A percentile compares a stretch with the other conserved stretches of the same genome.
Conservation (phyloP, 2,113 vertebrate genomes). For the Hippocampus abdominalis region DNA sequence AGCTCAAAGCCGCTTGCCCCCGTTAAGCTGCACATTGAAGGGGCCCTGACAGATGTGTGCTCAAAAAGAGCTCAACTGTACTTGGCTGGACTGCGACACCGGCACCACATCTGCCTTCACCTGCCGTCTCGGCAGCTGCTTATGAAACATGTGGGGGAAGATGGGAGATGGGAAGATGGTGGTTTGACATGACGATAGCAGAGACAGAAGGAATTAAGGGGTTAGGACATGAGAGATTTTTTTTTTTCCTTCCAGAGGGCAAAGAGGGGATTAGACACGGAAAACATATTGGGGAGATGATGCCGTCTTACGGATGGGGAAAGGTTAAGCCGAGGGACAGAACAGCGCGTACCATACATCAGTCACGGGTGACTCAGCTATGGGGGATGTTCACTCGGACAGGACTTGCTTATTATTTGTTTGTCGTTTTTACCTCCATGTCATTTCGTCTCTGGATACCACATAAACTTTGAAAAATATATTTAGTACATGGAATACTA, state of each 20-base stretch:
- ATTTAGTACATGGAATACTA: background rate
- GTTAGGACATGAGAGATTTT: conserved; percentile 7
- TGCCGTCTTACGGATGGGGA: conserved; percentile 30
- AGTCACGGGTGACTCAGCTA: conserved; percentile 41
- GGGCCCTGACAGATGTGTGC: conserved; percentile 27
- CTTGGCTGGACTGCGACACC: conserved; percentile 19
- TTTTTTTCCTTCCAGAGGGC: conserved; percentile 1
- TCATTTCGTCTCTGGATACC: background rate
- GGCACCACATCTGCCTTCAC: conserved; percentile 32
- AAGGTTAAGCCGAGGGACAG: conserved; percentile 30
- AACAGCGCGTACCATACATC: conserved; percentile 32
- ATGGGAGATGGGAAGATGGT: background rate
- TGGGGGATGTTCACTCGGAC: conserved; percentile 27
- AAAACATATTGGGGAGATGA: conserved; percentile 39
- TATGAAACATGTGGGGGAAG: background rate
- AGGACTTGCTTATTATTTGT: conserved; percentile 19
- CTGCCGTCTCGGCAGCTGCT: conserved; percentile 27
- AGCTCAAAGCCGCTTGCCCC: conserved; percentile 8
- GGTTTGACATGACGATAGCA: background rate
- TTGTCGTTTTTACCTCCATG: background rate
- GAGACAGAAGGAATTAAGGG: background rate
- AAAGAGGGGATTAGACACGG: conserved; percentile 18
- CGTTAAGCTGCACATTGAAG: conserved; percentile 21
- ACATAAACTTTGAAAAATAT: background rate
- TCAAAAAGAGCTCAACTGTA: conserved; percentile 32